Conservation (phyloP, 2,888 invertebrate species). For the Thyatira batis region DNA sequence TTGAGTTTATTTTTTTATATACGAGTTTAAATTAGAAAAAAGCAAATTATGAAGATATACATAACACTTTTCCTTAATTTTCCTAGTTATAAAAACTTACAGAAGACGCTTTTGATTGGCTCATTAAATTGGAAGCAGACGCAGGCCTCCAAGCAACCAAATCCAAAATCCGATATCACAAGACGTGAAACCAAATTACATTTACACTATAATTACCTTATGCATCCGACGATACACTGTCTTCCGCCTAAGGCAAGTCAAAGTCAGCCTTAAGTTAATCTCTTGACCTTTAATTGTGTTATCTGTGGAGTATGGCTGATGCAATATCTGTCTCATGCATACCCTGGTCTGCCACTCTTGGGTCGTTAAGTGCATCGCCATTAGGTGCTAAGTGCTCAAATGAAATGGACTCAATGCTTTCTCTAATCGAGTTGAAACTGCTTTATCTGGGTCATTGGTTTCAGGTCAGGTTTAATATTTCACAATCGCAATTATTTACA, state of each 20-base stretch:
- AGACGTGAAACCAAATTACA: neutral
- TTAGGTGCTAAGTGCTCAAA: neutral
- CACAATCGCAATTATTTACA: too few species aligned
- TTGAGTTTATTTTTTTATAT: too few species aligned
- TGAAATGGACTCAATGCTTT: neutral
- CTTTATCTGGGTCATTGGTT: neutral
- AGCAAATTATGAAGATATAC: too few species aligned
- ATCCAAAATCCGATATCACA: neutral
- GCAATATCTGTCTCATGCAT: constrained; percentile 11
- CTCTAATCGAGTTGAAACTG: neutral
- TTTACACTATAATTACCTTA: neutral
- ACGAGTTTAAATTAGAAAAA: too few species aligned
- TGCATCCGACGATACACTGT: neutral
- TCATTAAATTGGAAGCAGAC: too few species aligned
- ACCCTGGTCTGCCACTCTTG: constrained; percentile 8
- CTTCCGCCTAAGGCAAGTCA: neutral
- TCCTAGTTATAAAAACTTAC: too few species aligned
- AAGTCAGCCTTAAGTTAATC: constrained; percentile 9
- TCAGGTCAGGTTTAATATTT: neutral
- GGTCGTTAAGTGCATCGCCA: neutral
- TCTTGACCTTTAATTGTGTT: constrained; percentile 20
- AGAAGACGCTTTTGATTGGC: too few species aligned
- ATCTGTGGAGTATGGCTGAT: constrained; percentile 5
- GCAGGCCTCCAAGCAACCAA: too few species aligned
- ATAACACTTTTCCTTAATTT: too few species aligned